Base-by-base conservation (phyloP, 23 tunicate genomes). In the Trididemnum miniatum region DNA sequence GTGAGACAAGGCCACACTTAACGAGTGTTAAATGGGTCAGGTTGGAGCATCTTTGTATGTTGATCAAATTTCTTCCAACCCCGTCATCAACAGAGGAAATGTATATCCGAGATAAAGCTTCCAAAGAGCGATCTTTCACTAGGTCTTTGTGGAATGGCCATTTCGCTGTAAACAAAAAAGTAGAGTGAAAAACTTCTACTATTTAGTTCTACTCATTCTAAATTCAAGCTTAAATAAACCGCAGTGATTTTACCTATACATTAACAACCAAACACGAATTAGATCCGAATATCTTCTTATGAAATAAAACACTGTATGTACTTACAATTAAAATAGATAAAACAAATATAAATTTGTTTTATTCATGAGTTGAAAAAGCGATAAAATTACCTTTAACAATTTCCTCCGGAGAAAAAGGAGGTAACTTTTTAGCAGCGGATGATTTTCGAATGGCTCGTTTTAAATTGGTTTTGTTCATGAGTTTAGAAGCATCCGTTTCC, bases 351-450 rank as follows among this genome's bases (percentile, higher is more conserved):
- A n/a, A n/a, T n/a, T n/a, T n/a, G n/a, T n/a, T n/a, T n/a, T n/a
- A n/a, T n/a, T n/a, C n/a, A n/a, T n/a, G n/a, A n/a, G n/a, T n/a
- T n/a, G n/a, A n/a, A n/a, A n/a, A n/a, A n/a, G n/a, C n/a, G n/a
- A n/a, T 44, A 15, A 44, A 44, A 7, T 44, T 78, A 89, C 95
- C 95, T 37, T 83, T 60, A 20, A 89, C 29, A 24, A 89, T 79
- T 33, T 89, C 88, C 0, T 71, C 85, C 26, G 78, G 76, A 7
- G 88, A 34, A 1, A 89, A 71, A 0, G 88, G 81, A 1, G 82
- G 84, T 22, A 89, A 74, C 31, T 50, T 78, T 79, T 89, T 89
- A 0, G 95, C 95, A 7, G 95, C 95, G 32, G 95, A 89, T 29
- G 95, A 89, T 38, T 77, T 83, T 78, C 95, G 36, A 3, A 89